Conservation (phyloP, 2,113 vertebrate genomes). For the Cynocephalus volans region DNA sequence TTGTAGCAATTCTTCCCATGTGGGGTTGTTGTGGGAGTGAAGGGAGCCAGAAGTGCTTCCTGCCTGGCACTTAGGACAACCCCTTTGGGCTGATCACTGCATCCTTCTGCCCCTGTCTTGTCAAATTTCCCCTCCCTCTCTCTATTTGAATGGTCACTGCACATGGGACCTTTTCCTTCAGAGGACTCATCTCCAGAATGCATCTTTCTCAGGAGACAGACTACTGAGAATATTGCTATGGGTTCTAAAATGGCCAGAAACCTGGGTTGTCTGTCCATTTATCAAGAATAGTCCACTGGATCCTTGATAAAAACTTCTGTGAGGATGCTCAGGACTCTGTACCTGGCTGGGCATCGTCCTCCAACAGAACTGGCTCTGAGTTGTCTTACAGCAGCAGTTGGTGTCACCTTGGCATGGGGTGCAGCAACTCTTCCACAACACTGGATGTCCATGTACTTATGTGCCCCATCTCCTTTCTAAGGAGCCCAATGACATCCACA, state of each 20-base stretch:
- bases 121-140: not conserved
- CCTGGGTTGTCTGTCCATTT: not conserved
- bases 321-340: not conserved
- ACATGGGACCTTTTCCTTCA: not conserved
- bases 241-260: not conserved
- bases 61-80: not conserved
- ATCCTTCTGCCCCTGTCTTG: not conserved
- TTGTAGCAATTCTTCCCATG: not conserved
- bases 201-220: not conserved
- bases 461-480: not conserved
- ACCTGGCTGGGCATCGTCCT: not conserved
- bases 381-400: not conserved
- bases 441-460: not conserved
- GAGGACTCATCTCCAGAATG: constrained; percentile 22
- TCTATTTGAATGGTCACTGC: not conserved
- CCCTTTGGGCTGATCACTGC: not conserved
- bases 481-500: not conserved
- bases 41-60: not conserved
- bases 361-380: not conserved
- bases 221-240: not conserved
- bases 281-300: not conserved
- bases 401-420: not conserved
- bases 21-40: not conserved
- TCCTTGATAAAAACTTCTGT: not conserved
- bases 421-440: not conserved